Percentiles rank a stretch among this genome's conserved stretches.
These are phyloP conservation scores for Agapornis roseicollis DNA, from an alignment of 2,113 vertebrate species.

Conservation along the genomic window DNA sequence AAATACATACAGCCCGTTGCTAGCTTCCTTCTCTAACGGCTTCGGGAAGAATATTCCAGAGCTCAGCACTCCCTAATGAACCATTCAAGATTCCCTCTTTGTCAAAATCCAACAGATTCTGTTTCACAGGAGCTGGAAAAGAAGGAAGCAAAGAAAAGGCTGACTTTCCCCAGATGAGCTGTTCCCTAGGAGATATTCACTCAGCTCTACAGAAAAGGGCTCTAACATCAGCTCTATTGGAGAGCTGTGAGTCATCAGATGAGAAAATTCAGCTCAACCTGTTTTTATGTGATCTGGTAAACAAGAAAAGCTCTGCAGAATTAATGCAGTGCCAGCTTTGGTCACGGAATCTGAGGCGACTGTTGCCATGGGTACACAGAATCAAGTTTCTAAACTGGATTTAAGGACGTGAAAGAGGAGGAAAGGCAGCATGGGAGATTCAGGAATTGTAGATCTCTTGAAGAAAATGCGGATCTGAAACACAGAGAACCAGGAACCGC, in stretches of 20 bases:
- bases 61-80: not conserved
- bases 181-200: not conserved
- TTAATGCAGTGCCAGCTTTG: slow-evolving; percentile 35
- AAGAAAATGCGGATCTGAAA: not conserved
- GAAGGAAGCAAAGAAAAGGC: not conserved
- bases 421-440: not conserved
- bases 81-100: not conserved
- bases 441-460: not conserved
- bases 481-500: not conserved
- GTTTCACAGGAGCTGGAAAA: not conserved
- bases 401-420: slow-evolving; percentile 20
- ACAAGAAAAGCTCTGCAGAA: slow-evolving; percentile 37
- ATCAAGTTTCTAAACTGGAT: not conserved
- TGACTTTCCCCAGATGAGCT: not conserved
- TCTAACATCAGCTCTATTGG: not conserved
- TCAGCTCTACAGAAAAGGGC: not conserved
- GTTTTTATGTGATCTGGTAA: slow-evolving; percentile 28
- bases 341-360: slow-evolving; percentile 33
- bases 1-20: not conserved
- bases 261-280: slow-evolving; percentile 14
- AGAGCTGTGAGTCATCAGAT: slow-evolving; percentile 36
- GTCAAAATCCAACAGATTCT: not conserved
- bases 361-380: slow-evolving; percentile 51
- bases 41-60: not conserved
- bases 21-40: not conserved